Conservation (phyloP, 2,797 vertebrate genomes). For the Micrastur ruficollis region DNA sequence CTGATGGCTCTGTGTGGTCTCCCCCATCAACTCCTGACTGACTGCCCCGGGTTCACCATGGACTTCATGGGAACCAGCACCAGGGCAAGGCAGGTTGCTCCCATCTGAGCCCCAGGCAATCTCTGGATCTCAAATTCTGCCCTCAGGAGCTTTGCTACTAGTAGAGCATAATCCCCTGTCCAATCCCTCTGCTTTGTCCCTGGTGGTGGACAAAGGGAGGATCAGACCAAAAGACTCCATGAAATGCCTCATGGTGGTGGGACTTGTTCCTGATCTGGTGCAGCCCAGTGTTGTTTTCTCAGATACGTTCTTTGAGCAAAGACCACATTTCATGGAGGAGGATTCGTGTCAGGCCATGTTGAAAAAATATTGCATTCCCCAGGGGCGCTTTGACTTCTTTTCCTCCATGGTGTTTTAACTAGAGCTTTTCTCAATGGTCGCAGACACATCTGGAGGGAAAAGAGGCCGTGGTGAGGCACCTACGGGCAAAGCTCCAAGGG, state of each 20-base stretch:
- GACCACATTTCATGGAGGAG: fast-evolving
- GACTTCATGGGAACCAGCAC: not conserved
- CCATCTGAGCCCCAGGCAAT: not conserved
- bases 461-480: not conserved
- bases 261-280: not conserved
- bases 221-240: not conserved
- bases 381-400: not conserved
- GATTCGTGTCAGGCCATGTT: not conserved
- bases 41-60: not conserved
- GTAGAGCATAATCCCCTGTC: not conserved
- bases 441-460: conserved; percentile 5
- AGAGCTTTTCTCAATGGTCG: not conserved
- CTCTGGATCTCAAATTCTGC: not conserved
- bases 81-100: not conserved
- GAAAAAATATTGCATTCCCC: not conserved
- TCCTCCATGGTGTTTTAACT: not conserved
- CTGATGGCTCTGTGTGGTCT: not conserved
- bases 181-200: not conserved
- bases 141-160: not conserved
- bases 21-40: not conserved
- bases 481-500: conserved; percentile 21
- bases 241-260: fast-evolving
- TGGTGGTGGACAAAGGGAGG: not conserved
- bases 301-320: not conserved
- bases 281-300: not conserved